Percentiles rank a stretch among this genome's conserved stretches.
phyloP scores from a whole-genome alignment of 2,888 invertebrate genomes.

The Marasmarcha lunaedactyla region DNA sequence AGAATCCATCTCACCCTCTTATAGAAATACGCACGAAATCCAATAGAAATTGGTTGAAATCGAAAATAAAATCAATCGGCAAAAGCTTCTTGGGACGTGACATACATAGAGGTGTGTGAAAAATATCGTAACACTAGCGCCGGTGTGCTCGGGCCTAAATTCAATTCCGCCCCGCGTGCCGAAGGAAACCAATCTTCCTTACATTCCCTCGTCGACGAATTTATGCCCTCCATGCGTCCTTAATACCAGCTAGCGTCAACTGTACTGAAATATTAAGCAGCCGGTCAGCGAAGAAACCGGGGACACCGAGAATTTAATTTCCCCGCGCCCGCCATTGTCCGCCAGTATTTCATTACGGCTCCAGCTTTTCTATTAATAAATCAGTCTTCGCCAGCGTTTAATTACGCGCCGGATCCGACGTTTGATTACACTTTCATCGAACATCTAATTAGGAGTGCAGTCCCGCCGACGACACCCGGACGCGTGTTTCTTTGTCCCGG shows the following conservation, averaged over 20 bases:
- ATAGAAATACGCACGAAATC: background rate
- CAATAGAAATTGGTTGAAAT: conserved; percentile 1
- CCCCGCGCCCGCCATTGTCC: conserved; percentile 60
- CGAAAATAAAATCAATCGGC: conserved; percentile 39
- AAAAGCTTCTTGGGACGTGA: conserved; percentile 35
- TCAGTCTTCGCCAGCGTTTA: conserved; percentile 69
- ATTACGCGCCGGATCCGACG: conserved; percentile 65
- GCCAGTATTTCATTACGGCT: conserved; percentile 69
- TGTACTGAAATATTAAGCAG: conserved; percentile 50
- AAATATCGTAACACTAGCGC: conserved; percentile 52
- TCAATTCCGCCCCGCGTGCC: conserved; percentile 59
- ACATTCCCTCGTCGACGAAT: conserved; percentile 66
- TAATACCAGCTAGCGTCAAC: conserved; percentile 27
- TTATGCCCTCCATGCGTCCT: conserved; percentile 61
- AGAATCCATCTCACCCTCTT: too few relatives aligned
- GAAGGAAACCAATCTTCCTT: conserved; percentile 65
- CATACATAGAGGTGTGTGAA: conserved; percentile 40
- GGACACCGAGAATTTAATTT: conserved; percentile 64
- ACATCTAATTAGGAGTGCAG: conserved; percentile 69
- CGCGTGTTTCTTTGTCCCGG: conserved; percentile 52
- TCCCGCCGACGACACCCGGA: conserved; percentile 31
- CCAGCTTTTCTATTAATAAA: conserved; percentile 71
- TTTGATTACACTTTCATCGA: conserved; percentile 71
- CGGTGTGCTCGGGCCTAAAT: conserved; percentile 60
- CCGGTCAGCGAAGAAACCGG: conserved; percentile 42